A percentile compares a stretch with the other conserved stretches of the same genome.
Evolutionary conservation across 2,797 vertebrate species (phyloP).

Genomic region (Alcedo atthis): DNA sequence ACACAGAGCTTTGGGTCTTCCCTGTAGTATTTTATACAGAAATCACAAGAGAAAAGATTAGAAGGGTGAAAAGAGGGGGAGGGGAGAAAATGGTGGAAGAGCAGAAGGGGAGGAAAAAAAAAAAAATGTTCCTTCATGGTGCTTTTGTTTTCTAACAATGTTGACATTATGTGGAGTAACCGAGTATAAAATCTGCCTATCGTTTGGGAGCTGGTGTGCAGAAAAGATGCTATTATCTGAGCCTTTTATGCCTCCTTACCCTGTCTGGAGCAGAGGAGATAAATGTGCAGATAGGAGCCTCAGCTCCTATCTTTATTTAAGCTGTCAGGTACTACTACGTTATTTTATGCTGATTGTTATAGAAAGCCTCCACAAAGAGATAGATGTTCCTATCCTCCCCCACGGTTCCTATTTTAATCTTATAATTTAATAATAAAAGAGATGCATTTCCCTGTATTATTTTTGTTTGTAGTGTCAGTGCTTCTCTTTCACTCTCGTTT

Average conservation of each 20-base stretch:
- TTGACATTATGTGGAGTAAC: constrained; percentile 68
- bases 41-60: not conserved
- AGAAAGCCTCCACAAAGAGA: constrained; percentile 54
- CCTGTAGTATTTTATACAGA: rapidly evolving
- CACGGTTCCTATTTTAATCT: constrained; percentile 63
- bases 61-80: not conserved
- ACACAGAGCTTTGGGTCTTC: not conserved
- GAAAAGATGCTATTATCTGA: constrained; percentile 57
- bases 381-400: constrained; percentile 34
- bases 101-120: not conserved
- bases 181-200: constrained; percentile 67
- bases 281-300: constrained; percentile 61
- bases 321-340: constrained; percentile 57
- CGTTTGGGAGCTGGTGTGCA: constrained; percentile 51
- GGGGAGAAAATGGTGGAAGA: not conserved
- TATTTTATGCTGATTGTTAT: constrained; percentile 67
- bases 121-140: constrained; percentile 23
- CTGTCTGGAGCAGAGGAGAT: constrained; percentile 65
- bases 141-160: constrained; percentile 68
- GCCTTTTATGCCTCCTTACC: constrained; percentile 62
- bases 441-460: constrained; percentile 62
- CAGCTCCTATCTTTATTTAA: constrained; percentile 64
- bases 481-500: constrained; percentile 32
- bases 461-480: constrained; percentile 53
- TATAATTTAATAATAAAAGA: constrained; percentile 69